Evolutionary conservation across 2,797 vertebrate genomes (phyloP).

Genomic region (Coregonus ussuriensis): DNA sequence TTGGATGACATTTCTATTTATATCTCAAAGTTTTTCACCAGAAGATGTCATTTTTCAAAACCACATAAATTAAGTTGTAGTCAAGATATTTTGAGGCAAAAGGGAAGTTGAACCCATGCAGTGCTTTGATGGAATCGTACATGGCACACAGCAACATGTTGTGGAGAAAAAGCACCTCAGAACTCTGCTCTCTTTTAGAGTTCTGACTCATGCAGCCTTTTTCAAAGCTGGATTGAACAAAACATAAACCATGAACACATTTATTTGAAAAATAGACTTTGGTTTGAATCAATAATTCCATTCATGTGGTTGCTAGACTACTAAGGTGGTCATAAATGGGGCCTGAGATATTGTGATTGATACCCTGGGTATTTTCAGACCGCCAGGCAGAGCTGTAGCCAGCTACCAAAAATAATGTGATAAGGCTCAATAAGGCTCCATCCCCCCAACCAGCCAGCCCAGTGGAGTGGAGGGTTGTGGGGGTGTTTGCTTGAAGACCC

Average conservation of each 20-base stretch:
- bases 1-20: background rate
- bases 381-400: background rate
- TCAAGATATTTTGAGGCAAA: background rate
- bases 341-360: slow-evolving; percentile 45
- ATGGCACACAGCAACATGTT: background rate
- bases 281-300: slow-evolving; percentile 39
- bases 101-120: too few species aligned
- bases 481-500: background rate
- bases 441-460: background rate
- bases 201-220: background rate
- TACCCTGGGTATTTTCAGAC: slow-evolving; percentile 28
- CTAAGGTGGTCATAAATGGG: slow-evolving; percentile 46
- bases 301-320: slow-evolving; percentile 42
- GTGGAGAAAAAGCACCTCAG: background rate
- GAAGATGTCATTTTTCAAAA: background rate
- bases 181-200: background rate
- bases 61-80: background rate
- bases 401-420: slow-evolving; percentile 30
- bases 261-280: background rate
- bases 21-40: background rate
- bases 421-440: slow-evolving; percentile 1
- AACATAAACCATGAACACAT: background rate
- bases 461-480: background rate
- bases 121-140: background rate
- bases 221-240: slow-evolving; percentile 14